phyloP scores from a whole-genome alignment of 53 echinoderm and acorn worm species.

The Echinometra lucunter region DNA sequence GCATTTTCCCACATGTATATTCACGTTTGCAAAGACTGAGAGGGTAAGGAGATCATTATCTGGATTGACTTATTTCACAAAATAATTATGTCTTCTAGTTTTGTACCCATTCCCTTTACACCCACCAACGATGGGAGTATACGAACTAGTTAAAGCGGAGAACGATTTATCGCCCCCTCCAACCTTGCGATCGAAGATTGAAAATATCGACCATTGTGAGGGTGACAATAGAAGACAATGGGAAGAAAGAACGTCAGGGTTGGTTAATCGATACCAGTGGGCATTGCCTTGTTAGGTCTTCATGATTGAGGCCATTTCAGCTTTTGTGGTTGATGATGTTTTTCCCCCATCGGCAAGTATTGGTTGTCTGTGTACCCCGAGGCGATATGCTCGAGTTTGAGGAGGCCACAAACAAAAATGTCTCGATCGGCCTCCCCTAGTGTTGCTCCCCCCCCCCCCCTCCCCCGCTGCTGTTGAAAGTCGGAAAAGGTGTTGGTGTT shows the following conservation, averaged over 20 bases:
- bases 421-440: neutral
- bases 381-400: neutral
- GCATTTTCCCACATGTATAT: no score
- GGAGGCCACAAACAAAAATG: neutral
- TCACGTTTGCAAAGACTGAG: no score
- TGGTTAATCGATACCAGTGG: slow-evolving; percentile 19
- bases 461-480: no score
- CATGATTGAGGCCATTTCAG: neutral
- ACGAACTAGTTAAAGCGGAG: neutral
- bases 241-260: neutral
- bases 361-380: neutral
- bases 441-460: neutral
- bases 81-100: no score
- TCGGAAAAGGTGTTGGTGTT: no score
- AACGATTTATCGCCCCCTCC: slow-evolving; percentile 32
- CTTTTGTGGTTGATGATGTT: neutral
- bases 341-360: neutral
- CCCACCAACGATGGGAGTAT: neutral
- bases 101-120: neutral
- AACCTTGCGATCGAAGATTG: slow-evolving; percentile 59
- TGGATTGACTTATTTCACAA: no score
- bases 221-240: slow-evolving; percentile 28
- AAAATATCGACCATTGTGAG: slow-evolving; percentile 52
- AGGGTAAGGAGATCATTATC: no score
- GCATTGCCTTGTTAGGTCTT: slow-evolving; percentile 20